Conservation (phyloP, 2,113 vertebrate species). For the Cololabis saira region DNA sequence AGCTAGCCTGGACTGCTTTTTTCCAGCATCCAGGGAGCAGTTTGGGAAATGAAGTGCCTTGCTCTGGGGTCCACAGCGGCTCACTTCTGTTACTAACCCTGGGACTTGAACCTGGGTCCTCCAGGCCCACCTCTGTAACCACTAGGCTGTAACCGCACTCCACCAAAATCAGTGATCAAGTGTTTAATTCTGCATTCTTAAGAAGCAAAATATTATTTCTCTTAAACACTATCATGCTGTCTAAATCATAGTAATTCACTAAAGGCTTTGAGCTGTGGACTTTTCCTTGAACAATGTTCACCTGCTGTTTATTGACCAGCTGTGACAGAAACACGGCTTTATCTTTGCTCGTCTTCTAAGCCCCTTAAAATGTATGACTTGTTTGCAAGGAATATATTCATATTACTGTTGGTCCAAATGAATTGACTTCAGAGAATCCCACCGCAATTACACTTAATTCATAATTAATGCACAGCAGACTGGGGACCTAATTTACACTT, state of each 20-base stretch:
- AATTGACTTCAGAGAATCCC: constrained; percentile 80
- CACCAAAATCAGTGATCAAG: constrained; percentile 6
- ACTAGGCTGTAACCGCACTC: too few species aligned
- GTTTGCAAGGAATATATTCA: constrained; percentile 71
- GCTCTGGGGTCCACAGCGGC: too few species aligned
- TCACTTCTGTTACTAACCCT: too few species aligned
- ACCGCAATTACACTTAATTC: constrained; percentile 81
- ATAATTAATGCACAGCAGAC: constrained; percentile 82
- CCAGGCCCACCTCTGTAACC: too few species aligned
- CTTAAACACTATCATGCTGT: constrained; percentile 4
- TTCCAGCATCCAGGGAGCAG: too few species aligned
- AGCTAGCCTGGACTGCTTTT: too few species aligned
- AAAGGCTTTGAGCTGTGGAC: neutral
- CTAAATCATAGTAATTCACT: constrained; percentile 11
- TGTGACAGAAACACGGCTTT: constrained; percentile 12
- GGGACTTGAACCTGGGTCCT: too few species aligned
- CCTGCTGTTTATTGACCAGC: constrained; percentile 31
- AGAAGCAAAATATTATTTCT: neutral
- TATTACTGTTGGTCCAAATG: constrained; percentile 74
- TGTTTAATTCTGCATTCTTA: neutral
- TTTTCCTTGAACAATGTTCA: constrained; percentile 15
- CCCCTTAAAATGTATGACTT: constrained; percentile 51
- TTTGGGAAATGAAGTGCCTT: too few species aligned
- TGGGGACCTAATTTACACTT: constrained; percentile 83
- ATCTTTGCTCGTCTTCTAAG: constrained; percentile 38